Evolutionary conservation across 1,140 invertebrate species (phyloP), one percentile per base, ranked within the genome.

Genomic region (Psix sp.): DNA sequence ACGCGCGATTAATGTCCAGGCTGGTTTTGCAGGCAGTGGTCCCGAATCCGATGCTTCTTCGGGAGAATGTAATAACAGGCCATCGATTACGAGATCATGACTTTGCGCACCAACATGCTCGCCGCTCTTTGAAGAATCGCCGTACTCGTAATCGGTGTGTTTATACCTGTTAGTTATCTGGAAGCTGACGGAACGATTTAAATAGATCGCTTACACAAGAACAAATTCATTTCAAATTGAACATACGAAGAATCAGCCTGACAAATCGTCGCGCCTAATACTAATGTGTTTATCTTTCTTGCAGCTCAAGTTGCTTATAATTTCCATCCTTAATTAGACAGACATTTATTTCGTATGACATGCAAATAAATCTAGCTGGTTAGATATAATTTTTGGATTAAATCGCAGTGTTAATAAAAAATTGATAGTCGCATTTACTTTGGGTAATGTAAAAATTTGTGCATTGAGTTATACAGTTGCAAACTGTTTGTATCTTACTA

Each of bases 131-230:
- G 72, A 79, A 77, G 70, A 76, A 77, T 77, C 45, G 57, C 60
- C 66, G 63, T 73, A 59, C 54, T 62, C 29, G 73, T 77, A 77
- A 77, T 77, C 75, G 70, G 60, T 52, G 48, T 74, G 75, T 77
- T 79, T 79, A 76, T 77, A 79, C 77, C 76, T 79, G 68, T 77
- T 77, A 77, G 52, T 79, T 77, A 77, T 75, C 75, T 72, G 65
- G 67, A 35, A 75, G 72, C 57, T 49, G 71, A 74, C 74, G 46
- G 60, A 21, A 65, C 60, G 72, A 65, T 68, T 79, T 79, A 79
- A 79, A 79, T 79, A 75, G 77, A 70, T 74, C 68, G 38, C 42
- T 63, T 57, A 11, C 67, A 62, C 43, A 74, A 65, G 59, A 74
- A 79, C 73, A 68, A 74, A 77, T 79, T 36, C 78, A 79, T 77